Conservation (phyloP, 2,888 invertebrate species). For the Nowickia ferox region DNA sequence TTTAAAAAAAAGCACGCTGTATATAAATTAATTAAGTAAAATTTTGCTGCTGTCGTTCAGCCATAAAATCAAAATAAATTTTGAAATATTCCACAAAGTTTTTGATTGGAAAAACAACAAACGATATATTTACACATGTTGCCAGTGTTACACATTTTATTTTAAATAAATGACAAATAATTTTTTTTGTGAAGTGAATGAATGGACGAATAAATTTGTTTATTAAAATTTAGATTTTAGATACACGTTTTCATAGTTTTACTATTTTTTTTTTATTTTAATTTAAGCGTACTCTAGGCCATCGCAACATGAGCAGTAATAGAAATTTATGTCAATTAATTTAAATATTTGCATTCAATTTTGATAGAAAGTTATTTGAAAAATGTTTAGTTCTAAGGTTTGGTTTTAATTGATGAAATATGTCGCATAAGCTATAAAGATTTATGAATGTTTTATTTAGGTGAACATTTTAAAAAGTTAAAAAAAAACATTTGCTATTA, state of each 20-base stretch:
- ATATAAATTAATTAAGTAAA: background rate
- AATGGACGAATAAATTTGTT: slow-evolving; percentile 34
- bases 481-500: background rate
- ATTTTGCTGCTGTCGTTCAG: background rate
- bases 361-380: slow-evolving; percentile 54
- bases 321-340: slow-evolving; percentile 56
- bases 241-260: slow-evolving; percentile 4
- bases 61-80: slow-evolving; percentile 47
- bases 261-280: background rate
- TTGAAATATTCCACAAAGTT: background rate
- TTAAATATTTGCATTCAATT: slow-evolving; percentile 19
- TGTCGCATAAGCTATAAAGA: slow-evolving; percentile 39
- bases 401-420: background rate
- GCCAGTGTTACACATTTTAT: slow-evolving; percentile 38
- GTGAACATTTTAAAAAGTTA: background rate
- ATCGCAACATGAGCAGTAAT: slow-evolving; percentile 22
- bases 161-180: slow-evolving; percentile 39
- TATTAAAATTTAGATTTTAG: slow-evolving; percentile 52
- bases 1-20: background rate
- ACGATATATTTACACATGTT: slow-evolving; percentile 2
- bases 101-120: slow-evolving; percentile 15
- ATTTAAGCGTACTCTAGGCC: background rate
- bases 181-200: background rate
- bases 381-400: slow-evolving; percentile 3
- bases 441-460: slow-evolving; percentile 28